A percentile compares a stretch with the other conserved stretches of the same genome.
Conservation (phyloP, 2,113 vertebrate species). For the Rissa tridactyla region DNA sequence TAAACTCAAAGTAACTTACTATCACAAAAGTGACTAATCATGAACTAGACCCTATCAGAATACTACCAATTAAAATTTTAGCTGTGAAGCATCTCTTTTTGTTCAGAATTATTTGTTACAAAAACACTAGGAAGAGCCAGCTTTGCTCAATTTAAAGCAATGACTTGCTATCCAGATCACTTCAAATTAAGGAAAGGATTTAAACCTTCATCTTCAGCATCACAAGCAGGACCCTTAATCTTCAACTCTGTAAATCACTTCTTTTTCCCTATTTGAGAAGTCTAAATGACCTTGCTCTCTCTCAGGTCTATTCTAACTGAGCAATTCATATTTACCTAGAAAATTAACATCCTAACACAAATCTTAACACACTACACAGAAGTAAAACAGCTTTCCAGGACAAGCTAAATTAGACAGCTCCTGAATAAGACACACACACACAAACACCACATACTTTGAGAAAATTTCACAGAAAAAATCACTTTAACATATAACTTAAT, state of each 20-base stretch:
- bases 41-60: not conserved
- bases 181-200: not conserved
- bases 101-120: not conserved
- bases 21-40: not conserved
- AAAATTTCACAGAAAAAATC: not conserved
- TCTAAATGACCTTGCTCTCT: not conserved
- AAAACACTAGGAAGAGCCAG: not conserved
- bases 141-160: not conserved
- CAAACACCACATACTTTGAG: not conserved
- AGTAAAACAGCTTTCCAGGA: not conserved
- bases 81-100: not conserved
- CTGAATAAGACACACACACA: not conserved
- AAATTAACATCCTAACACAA: not conserved
- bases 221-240: not conserved
- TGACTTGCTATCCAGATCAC: not conserved
- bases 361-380: not conserved
- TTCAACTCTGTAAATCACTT: not conserved
- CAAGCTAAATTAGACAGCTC: not conserved
- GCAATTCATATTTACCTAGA: not conserved
- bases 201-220: not conserved
- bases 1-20: not conserved
- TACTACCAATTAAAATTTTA: not conserved
- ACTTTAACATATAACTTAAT: not conserved
- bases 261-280: not conserved
- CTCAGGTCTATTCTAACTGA: not conserved